Conservation (phyloP, 1,140 invertebrate species). For the Bombus superbus region DNA sequence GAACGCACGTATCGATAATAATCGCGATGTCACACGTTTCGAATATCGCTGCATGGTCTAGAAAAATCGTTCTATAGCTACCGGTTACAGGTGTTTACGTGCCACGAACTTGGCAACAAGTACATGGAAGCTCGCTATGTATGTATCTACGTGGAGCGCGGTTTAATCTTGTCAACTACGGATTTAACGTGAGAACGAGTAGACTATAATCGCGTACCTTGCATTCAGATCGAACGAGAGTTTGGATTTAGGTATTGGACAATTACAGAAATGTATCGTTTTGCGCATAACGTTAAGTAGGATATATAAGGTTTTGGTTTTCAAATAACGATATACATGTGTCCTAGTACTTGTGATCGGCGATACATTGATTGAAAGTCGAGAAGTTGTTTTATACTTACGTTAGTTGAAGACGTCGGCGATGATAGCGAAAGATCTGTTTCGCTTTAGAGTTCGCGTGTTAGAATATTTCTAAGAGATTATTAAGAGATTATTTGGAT, state of each 20-base stretch:
- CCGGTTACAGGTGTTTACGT: conserved; percentile 42
- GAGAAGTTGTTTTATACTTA: too few species aligned
- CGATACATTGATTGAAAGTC: too few species aligned
- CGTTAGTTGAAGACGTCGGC: too few species aligned
- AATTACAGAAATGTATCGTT: neutral
- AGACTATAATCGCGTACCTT: neutral
- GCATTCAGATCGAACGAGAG: neutral
- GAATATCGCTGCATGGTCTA: neutral
- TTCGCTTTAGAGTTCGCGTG: too few species aligned
- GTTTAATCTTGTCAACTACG: conserved; percentile 51
- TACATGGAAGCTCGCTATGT: conserved; percentile 5
- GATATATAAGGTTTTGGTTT: neutral
- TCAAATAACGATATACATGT: neutral
- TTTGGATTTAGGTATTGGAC: neutral
- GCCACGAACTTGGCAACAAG: conserved; percentile 47
- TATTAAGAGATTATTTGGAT: neutral
- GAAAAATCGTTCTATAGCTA: neutral
- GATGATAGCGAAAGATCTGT: too few species aligned
- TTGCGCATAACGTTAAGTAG: neutral
- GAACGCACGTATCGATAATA: neutral
- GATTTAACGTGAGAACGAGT: conserved; percentile 49
- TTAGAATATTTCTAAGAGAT: neutral
- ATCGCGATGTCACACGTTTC: neutral
- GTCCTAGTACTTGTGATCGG: too few species aligned
- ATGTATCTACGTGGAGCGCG: neutral